These are phyloP conservation scores for Bhutanitis thaidina DNA, from an alignment of 2,888 invertebrate species.

Conservation along the genomic window DNA sequence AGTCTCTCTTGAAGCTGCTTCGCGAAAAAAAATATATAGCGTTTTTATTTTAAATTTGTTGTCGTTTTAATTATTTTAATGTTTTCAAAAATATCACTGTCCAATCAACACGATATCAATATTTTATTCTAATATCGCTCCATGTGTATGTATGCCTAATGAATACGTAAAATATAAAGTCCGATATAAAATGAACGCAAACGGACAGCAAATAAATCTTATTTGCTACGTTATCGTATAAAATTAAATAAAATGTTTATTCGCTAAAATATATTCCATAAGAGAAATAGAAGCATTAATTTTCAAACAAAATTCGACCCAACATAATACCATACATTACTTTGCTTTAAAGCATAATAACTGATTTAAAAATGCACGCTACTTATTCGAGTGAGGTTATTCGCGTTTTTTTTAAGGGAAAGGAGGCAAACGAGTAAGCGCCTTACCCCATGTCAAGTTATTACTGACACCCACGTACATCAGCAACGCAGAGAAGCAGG, in stretches of 20 bases:
- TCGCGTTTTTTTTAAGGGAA: no score
- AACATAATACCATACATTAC: no score
- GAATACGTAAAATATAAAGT: background rate
- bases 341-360: no score
- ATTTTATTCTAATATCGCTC: background rate
- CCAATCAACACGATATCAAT: background rate
- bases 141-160: background rate
- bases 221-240: background rate
- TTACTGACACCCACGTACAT: no score
- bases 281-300: background rate
- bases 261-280: background rate
- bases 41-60: no score
- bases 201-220: background rate
- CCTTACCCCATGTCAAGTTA: no score
- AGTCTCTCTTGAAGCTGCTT: background rate
- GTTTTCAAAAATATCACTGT: no score
- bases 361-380: no score
- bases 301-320: background rate
- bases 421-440: no score
- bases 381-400: no score
- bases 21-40: background rate
- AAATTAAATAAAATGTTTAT: background rate
- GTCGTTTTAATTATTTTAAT: background rate
- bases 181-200: background rate
- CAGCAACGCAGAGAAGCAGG: no score